Evolutionary conservation across 2,888 invertebrate genomes (phyloP).

Genomic region (Stenichneumon culpator): DNA sequence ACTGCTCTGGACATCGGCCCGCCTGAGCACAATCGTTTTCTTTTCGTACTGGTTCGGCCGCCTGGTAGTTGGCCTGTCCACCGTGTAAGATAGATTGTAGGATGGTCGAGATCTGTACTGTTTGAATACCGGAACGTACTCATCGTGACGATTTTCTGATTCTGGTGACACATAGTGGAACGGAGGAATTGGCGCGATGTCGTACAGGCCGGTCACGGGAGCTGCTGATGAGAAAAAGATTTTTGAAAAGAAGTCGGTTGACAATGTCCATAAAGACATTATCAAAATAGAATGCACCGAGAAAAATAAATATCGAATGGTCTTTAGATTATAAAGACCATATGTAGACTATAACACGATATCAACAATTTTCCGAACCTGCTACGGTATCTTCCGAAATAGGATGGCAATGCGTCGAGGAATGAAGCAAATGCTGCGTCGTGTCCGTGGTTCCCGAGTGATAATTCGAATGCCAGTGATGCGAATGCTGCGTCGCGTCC

Average conservation of each 20-base stretch:
- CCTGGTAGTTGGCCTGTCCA: neutral
- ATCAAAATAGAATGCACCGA: too few relatives aligned
- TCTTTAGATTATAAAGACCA: too few relatives aligned
- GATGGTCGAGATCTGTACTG: constrained; percentile 1
- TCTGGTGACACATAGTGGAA: neutral
- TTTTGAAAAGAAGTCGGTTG: neutral
- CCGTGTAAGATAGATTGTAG: constrained; percentile 24
- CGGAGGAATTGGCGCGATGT: neutral
- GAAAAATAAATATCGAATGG: too few relatives aligned
- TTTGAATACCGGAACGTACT: constrained; percentile 12
- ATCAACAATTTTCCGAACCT: neutral
- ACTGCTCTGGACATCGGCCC: neutral
- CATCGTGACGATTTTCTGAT: constrained; percentile 2
- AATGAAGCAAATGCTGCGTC: too few relatives aligned
- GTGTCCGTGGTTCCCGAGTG: too few relatives aligned
- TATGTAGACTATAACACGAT: too few relatives aligned
- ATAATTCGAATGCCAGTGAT: too few relatives aligned
- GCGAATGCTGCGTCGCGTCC: too few relatives aligned
- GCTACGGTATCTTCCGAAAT: neutral
- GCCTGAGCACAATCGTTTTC: neutral
- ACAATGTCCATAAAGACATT: too few relatives aligned
- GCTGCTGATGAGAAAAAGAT: neutral
- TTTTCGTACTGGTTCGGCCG: neutral
- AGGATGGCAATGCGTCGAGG: neutral
- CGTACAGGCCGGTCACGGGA: neutral